Evolutionary conservation across 64 coral and sea anemone species (phyloP).

Genomic region (Montipora foliosa): DNA sequence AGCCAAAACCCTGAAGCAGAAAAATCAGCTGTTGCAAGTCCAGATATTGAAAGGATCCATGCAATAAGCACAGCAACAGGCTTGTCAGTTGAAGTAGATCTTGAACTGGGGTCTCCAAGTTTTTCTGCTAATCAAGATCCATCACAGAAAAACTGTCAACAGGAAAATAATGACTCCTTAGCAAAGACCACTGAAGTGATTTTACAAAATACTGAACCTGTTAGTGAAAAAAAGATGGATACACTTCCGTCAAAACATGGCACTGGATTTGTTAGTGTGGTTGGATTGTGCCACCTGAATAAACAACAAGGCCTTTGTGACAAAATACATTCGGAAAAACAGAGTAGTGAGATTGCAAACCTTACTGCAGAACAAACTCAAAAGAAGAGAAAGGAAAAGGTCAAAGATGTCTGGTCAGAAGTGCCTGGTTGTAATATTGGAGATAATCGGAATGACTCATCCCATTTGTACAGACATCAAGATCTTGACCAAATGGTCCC

Average conservation of each 20-base stretch:
- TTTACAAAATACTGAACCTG: neutral
- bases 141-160: neutral
- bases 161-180: neutral
- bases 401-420: neutral
- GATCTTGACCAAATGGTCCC: conserved; percentile 42
- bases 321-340: neutral
- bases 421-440: neutral
- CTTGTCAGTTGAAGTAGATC: neutral
- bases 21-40: neutral
- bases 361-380: neutral
- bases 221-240: neutral
- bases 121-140: neutral
- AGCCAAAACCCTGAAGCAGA: neutral
- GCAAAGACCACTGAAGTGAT: neutral
- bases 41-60: neutral
- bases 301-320: neutral
- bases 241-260: neutral
- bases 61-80: neutral
- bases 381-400: neutral
- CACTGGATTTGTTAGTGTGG: neutral
- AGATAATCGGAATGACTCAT: neutral
- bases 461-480: neutral
- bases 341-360: neutral
- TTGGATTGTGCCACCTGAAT: neutral
- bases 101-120: neutral